Evolutionary conservation across 2,113 vertebrate species (phyloP).

Genomic region (Chroicocephalus ridibundus): DNA sequence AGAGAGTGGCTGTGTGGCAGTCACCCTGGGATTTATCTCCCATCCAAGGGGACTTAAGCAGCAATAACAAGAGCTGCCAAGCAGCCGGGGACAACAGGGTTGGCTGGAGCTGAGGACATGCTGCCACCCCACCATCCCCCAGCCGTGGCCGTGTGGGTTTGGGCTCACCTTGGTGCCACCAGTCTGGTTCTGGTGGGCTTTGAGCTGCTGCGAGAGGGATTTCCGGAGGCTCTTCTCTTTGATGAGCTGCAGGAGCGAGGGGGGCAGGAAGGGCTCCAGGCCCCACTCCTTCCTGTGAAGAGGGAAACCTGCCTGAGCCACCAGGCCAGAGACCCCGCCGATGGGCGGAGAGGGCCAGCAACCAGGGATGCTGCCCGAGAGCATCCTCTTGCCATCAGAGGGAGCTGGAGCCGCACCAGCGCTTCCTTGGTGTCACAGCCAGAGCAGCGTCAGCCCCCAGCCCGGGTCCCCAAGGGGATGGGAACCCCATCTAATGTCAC

Average conservation of each 20-base stretch:
- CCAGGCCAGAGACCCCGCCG: background rate
- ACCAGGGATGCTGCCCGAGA: background rate
- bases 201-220: slow-evolving; percentile 91
- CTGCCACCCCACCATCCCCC: background rate
- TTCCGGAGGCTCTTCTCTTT: slow-evolving; percentile 98
- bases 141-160: fast-evolving
- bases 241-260: slow-evolving; percentile 89
- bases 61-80: background rate
- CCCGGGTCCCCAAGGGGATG: background rate
- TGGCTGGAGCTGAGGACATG: background rate
- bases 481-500: background rate
- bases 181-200: slow-evolving; percentile 93
- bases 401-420: background rate
- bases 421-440: background rate
- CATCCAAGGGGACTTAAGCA: background rate
- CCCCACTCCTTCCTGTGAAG: slow-evolving; percentile 94
- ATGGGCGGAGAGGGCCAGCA: background rate
- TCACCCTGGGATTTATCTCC: background rate
- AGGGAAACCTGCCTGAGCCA: background rate
- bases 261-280: slow-evolving; percentile 94
- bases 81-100: background rate
- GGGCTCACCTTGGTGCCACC: slow-evolving; percentile 87
- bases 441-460: background rate
- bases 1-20: background rate
- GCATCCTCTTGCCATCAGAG: background rate